A percentile compares a stretch with the other conserved stretches of the same genome.
Conservation (phyloP, 2,888 invertebrate species). For the Platycheirus rosarum region DNA sequence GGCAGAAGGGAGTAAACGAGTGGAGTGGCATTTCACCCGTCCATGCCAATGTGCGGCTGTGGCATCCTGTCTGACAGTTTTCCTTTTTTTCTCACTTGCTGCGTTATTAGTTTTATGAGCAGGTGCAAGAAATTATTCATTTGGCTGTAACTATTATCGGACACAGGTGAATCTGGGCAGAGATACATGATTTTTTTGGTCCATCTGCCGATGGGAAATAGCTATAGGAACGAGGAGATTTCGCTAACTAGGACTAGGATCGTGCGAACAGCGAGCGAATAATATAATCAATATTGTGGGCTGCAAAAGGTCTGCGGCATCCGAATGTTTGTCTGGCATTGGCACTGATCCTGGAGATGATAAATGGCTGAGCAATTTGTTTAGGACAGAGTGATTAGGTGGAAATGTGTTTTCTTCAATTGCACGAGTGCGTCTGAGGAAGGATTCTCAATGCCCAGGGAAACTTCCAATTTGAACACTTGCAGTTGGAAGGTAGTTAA, state of each 20-base stretch:
- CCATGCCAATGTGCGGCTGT: conserved; percentile 6
- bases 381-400: conserved; percentile 65
- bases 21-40: conserved; percentile 20
- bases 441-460: neutral
- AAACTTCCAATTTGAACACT: conserved; percentile 48
- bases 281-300: conserved; percentile 55
- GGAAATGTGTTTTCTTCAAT: conserved; percentile 59
- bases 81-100: conserved; percentile 45
- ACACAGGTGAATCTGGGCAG: conserved; percentile 42
- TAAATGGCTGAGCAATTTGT: conserved; percentile 63
- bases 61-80: conserved; percentile 47
- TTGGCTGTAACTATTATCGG: conserved; percentile 38
- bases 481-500: conserved; percentile 6
- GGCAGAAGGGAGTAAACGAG: conserved; percentile 42
- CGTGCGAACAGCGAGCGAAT: conserved; percentile 23
- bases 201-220: too few species aligned
- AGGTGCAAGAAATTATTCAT: conserved; percentile 72
- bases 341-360: conserved; percentile 61
- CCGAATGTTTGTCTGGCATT: conserved; percentile 60
- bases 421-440: conserved; percentile 25
- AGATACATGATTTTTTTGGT: conserved; percentile 13
- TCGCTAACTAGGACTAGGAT: conserved; percentile 57
- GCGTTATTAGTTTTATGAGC: conserved; percentile 69
- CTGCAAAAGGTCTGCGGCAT: conserved; percentile 35
- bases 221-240: too few species aligned